phyloP scores from a whole-genome alignment of 92 coral and sea anemone genomes.

The Pocillopora grandis region DNA sequence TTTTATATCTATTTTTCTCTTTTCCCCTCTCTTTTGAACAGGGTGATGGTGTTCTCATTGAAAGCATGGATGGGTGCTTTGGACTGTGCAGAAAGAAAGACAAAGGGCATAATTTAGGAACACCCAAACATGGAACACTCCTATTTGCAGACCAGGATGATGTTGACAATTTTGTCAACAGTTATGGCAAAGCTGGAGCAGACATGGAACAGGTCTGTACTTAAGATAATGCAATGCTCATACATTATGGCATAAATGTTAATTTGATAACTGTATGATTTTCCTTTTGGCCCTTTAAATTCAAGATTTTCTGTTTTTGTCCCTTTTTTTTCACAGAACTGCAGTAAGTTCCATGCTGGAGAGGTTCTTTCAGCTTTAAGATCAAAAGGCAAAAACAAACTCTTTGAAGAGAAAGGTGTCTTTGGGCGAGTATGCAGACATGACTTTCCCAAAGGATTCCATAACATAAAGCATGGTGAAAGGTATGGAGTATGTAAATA shows the following conservation, averaged over 20 bases:
- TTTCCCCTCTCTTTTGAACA: not conserved
- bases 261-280: not conserved
- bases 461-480: slow-evolving; percentile 66
- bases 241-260: not conserved
- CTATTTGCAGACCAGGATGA: slow-evolving; percentile 62
- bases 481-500: slow-evolving; percentile 33
- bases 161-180: slow-evolving; percentile 61
- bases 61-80: slow-evolving; percentile 62
- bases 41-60: slow-evolving; percentile 52
- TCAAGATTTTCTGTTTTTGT: not conserved
- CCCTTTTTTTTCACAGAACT: slow-evolving; percentile 29
- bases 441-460: slow-evolving; percentile 51
- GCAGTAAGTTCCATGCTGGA: slow-evolving; percentile 64
- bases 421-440: slow-evolving; percentile 58
- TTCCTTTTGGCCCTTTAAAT: slow-evolving; percentile 10
- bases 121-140: slow-evolving; percentile 54
- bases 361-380: slow-evolving; percentile 54
- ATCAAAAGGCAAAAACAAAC: slow-evolving; percentile 54
- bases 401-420: slow-evolving; percentile 58
- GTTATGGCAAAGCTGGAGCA: slow-evolving; percentile 56
- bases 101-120: slow-evolving; percentile 39
- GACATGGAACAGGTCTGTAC: slow-evolving; percentile 45
- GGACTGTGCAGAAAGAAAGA: slow-evolving; percentile 60
- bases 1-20: too few species aligned
- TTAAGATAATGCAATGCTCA: not conserved